Evolutionary conservation across 2,797 vertebrate genomes (phyloP), one percentile per base, ranked within the genome.

Genomic region (Esox masquinongy): DNA sequence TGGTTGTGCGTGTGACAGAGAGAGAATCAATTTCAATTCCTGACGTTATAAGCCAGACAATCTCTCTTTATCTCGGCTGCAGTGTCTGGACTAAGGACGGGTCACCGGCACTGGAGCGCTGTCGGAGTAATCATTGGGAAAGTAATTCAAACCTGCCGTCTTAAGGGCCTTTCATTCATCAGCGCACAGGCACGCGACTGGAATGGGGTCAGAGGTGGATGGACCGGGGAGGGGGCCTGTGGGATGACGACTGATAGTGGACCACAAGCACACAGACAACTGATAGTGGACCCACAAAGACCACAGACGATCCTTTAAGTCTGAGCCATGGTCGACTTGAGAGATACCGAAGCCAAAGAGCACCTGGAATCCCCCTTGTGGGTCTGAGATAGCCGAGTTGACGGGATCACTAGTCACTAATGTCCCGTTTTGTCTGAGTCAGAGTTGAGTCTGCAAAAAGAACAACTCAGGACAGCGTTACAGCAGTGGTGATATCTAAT

Each of bases 31-130:
- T 78, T 83, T 79, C 67, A 78, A 68, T 81, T 75, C 70, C 72
- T 88, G 85, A 89, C 68, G 86, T 87, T 75, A 90, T 82, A 71
- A 68, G 59, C 73, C 74, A 84, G 77, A 82, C 78, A 3, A 73
- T 80, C 78, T 68, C 69, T 66, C 53, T 82, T 81, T 77, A 87
- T 87, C 85, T 86, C 70, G 1, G 5, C 74, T 51, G 51, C 36
- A 56, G 74, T 78, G 72, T 78, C 39, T 31, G 24, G 61, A 11
- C n/a, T 19, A 14, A 17, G 47, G 17, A 51, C 16, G 12, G 14
- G 73, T 50, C 39, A 34, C 22, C 15, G 7, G 71, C 17, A n/a
- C 26, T 19, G 12, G n/a, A 39, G 6, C 14, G 5, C 12, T 19
- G 24, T n/a, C 39, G 39, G 36, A 63, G 70, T 80, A 78, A 74